A percentile compares a stretch with the other conserved stretches of the same genome.
These are phyloP conservation scores for Druceiella hillmani DNA, from an alignment of 2,888 invertebrate species.

Conservation along the genomic window DNA sequence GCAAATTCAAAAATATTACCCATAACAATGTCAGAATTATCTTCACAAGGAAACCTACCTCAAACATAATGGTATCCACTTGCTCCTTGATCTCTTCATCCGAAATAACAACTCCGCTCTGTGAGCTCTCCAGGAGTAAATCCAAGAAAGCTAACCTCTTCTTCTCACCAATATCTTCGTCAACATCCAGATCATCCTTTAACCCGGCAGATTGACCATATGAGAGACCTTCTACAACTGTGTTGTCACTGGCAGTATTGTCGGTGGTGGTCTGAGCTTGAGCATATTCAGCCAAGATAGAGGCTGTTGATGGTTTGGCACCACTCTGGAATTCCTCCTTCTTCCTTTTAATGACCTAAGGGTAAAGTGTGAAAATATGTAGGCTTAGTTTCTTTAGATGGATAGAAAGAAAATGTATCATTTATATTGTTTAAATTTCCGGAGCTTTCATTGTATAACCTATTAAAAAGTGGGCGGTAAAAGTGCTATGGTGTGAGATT, in stretches of 20 bases:
- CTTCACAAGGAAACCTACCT: constrained; percentile 60
- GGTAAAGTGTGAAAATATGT: constrained; percentile 6
- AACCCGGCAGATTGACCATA: constrained; percentile 68
- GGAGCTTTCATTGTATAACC: too few relatives aligned
- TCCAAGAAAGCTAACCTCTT: constrained; percentile 84
- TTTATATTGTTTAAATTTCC: too few relatives aligned
- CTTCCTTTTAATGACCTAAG: constrained; percentile 62
- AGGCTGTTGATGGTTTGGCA: constrained; percentile 44
- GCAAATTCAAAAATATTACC: not conserved
- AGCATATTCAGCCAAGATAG: constrained; percentile 31
- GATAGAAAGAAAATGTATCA: too few relatives aligned
- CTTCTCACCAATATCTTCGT: constrained; percentile 76
- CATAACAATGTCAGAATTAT: constrained; percentile 1
- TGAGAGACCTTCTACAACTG: constrained; percentile 59
- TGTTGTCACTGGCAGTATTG: constrained; percentile 28
- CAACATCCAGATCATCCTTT: constrained; percentile 77
- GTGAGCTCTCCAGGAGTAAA: constrained; percentile 72
- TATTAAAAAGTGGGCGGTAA: too few relatives aligned
- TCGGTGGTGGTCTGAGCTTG: constrained; percentile 25
- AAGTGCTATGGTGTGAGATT: too few relatives aligned
- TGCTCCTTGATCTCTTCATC: constrained; percentile 79
- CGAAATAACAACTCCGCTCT: constrained; percentile 63
- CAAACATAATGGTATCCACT: constrained; percentile 83
- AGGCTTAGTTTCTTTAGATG: too few relatives aligned
- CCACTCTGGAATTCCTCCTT: constrained; percentile 68